These are phyloP conservation scores for Globia sparganii DNA, from an alignment of 2,888 invertebrate species.

Conservation along the genomic window DNA sequence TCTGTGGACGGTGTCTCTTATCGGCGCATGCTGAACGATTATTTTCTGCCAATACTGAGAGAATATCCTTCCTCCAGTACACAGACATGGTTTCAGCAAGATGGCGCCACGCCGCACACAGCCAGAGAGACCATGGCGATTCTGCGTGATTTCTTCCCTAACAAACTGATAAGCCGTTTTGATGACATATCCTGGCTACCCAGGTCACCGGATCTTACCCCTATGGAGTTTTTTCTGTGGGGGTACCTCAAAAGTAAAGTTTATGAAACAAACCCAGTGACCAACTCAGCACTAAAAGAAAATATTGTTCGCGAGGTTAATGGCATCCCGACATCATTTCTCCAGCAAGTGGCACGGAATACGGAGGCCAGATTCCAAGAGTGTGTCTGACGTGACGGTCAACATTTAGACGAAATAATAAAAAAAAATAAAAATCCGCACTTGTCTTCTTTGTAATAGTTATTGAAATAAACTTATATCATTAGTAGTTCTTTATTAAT, in stretches of 20 bases:
- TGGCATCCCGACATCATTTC: too few relatives aligned
- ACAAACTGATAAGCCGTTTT: conserved; percentile 15
- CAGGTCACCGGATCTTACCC: conserved; percentile 9
- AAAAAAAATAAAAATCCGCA: too few relatives aligned
- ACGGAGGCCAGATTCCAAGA: too few relatives aligned
- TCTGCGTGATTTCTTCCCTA: not conserved
- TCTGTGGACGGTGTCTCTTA: conserved; percentile 54
- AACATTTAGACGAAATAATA: too few relatives aligned
- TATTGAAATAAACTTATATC: too few relatives aligned
- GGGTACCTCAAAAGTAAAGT: conserved; percentile 3
- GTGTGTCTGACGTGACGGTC: too few relatives aligned
- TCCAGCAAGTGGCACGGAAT: too few relatives aligned
- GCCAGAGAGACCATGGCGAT: conserved; percentile 6
- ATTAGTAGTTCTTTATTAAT: too few relatives aligned
- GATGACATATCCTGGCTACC: not conserved
- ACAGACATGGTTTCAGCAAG: conserved; percentile 18
- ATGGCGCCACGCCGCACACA: conserved; percentile 18
- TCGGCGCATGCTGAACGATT: conserved; percentile 57
- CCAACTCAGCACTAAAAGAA: too few relatives aligned
- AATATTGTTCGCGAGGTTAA: too few relatives aligned
- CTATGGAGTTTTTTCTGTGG: conserved; percentile 9
- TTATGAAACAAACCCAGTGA: not conserved
- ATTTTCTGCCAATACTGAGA: conserved; percentile 58
- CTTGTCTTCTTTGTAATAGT: too few relatives aligned
- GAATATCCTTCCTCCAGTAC: conserved; percentile 25